These are phyloP conservation scores for Glaucomys volans DNA, from an alignment of 2,113 vertebrate species.

Conservation along the genomic window DNA sequence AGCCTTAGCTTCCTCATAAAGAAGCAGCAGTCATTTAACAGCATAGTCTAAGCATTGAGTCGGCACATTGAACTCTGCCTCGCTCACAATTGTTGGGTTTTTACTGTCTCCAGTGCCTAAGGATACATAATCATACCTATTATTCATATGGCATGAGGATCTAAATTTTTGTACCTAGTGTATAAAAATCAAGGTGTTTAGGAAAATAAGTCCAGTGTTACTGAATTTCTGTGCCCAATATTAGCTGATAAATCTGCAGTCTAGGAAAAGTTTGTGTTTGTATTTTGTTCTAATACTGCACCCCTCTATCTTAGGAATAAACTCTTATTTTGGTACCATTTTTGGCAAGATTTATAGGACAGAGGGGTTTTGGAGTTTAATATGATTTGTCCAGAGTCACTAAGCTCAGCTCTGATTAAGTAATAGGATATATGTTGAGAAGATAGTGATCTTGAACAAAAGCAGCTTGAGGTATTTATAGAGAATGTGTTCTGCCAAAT, in stretches of 20 bases:
- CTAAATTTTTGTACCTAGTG: conserved; percentile 1
- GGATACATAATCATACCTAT: background rate
- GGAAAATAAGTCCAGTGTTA: background rate
- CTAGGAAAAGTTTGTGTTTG: background rate
- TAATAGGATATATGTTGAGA: background rate
- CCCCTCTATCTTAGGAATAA: background rate
- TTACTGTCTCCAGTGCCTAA: background rate
- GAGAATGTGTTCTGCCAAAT: background rate
- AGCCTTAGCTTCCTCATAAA: background rate
- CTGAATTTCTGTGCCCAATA: conserved; percentile 43
- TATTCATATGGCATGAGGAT: background rate
- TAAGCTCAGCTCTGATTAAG: background rate
- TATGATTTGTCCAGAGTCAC: background rate
- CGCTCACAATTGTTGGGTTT: background rate
- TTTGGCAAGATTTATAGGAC: background rate
- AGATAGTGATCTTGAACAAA: background rate
- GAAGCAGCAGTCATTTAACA: background rate
- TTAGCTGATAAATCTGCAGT: conserved; percentile 27
- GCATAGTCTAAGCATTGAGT: conserved; percentile 11
- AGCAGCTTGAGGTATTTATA: conserved; percentile 2
- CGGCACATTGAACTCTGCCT: background rate
- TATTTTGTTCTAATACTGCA: background rate
- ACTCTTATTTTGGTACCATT: background rate
- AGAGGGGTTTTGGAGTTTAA: background rate
- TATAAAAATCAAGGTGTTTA: conserved; percentile 13